Base-by-base conservation (phyloP, 30 jellyfish, hydroid and myxozoan species). In the Cassiopea andromeda region DNA sequence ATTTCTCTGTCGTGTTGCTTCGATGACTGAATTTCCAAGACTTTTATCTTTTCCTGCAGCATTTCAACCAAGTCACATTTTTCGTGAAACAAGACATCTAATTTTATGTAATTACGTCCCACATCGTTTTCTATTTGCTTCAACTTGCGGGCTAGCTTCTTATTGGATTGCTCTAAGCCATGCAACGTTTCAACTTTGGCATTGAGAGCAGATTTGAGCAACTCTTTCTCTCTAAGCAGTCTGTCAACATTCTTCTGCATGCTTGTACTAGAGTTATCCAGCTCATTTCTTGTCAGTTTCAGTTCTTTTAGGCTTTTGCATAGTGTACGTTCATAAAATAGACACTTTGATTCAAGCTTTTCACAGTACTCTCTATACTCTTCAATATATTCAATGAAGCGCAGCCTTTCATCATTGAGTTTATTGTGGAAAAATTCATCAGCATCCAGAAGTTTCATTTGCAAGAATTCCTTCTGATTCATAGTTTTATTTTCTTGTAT, bases 361-460 rank as follows among this genome's bases (percentile, higher is more conserved):
- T 66, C 75, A 19, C 19, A 66, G 7, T 66, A 3, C 45, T 14
- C 15, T 14, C 19, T 16, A 14, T 66, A 66, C 75, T 19, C 75
- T 19, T 66, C 75, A 14, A 14, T 66, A 14, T 14, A 2, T 16
- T 66, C 45, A 14, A 19, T 19, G 15, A 66, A 19, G 45, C 45
- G 8, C 45, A 66, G 27, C 19, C 75, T 7, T 66, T 66, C 75
- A 66, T 66, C 75, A 4, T 19, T 66, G 75, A 66, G 45, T 14
- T 19, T 19, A 2, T 19, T 66, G 4, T 66, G 75, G 45, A 5
- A 19, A 47, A 5, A 45, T 18, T 75, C 67, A 14, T 58, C 46
- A 6, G 84, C 84, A 43, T 75, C 84, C 46, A 46, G 75, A 15
- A 66, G 75, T 66, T 66, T 66, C 8, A 5, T 66, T 66, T 66